Evolutionary conservation across 1,140 invertebrate genomes (phyloP).

Genomic region (Hormaphis cornu): DNA sequence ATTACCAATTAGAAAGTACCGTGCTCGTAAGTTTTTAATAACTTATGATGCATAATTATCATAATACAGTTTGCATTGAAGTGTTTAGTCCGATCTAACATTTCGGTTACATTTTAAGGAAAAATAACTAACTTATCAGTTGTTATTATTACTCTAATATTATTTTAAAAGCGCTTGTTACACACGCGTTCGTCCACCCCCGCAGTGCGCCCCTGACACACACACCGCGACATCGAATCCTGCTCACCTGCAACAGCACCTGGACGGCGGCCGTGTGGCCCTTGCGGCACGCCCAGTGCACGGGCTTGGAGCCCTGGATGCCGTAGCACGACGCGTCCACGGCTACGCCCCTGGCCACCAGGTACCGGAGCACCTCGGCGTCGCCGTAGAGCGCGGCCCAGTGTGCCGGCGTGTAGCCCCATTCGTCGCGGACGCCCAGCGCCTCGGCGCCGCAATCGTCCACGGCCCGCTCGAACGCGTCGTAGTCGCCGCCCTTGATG

Average conservation of each 20-base stretch:
- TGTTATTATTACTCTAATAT: too few relatives aligned
- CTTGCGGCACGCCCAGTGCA: constrained; percentile 82
- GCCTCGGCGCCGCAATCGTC: constrained; percentile 64
- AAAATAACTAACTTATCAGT: too few relatives aligned
- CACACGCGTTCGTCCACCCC: too few relatives aligned
- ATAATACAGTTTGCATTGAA: too few relatives aligned
- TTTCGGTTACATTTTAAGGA: too few relatives aligned
- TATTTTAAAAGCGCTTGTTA: too few relatives aligned
- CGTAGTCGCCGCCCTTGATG: constrained; percentile 50
- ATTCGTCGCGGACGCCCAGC: constrained; percentile 68
- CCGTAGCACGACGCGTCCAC: constrained; percentile 77
- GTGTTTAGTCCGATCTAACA: too few relatives aligned
- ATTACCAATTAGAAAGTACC: too few relatives aligned
- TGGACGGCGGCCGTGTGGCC: constrained; percentile 80
- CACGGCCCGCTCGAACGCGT: constrained; percentile 63
- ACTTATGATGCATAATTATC: too few relatives aligned
- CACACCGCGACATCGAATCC: not conserved
- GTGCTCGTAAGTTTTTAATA: too few relatives aligned
- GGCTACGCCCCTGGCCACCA: constrained; percentile 70
- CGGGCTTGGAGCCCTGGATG: constrained; percentile 75
- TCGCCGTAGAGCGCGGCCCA: constrained; percentile 84
- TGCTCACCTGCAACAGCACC: constrained; percentile 60
- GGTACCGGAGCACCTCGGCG: constrained; percentile 68
- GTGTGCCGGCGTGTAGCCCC: constrained; percentile 84
- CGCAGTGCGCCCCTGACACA: too few relatives aligned